A percentile compares a stretch with the other conserved stretches of the same genome.
phyloP scores from a whole-genome alignment of 2,113 vertebrate species.

The Romanogobio albipinnatus region DNA sequence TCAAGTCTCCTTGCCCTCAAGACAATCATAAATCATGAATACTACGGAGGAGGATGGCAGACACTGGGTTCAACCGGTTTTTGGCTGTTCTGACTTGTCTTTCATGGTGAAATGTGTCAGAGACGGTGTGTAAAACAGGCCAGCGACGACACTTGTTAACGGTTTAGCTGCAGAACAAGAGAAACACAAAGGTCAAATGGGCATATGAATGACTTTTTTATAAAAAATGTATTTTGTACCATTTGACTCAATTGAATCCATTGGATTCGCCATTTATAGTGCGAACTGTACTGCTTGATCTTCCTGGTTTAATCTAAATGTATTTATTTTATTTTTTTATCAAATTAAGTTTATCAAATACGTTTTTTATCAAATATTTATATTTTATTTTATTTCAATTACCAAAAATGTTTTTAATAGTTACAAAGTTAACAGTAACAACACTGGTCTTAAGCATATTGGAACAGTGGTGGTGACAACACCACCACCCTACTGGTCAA shows the following conservation, averaged over 20 bases:
- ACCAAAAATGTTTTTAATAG: no score
- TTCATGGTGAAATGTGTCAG: constrained; percentile 34
- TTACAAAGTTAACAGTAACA: no score
- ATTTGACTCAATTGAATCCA: background rate
- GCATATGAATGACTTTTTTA: background rate
- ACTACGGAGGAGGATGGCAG: constrained; percentile 16
- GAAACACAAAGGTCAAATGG: background rate
- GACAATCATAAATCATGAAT: constrained; percentile 45
- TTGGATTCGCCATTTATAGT: background rate
- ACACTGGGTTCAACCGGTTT: background rate
- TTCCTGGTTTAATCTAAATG: background rate
- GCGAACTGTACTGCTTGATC: background rate
- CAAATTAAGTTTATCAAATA: no score
- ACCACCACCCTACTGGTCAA: no score
- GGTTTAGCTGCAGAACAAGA: background rate
- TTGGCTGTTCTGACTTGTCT: constrained; percentile 9
- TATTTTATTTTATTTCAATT: no score
- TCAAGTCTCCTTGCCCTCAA: constrained; percentile 23
- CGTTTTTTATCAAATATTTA: no score
- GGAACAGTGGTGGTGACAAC: no score
- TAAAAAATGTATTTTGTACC: background rate
- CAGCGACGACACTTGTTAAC: background rate
- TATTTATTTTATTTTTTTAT: no score
- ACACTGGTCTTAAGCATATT: no score
- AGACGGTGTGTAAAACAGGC: background rate